Base-by-base conservation (phyloP, 2,797 vertebrate species). In the Parotocinclus haroldoi region DNA sequence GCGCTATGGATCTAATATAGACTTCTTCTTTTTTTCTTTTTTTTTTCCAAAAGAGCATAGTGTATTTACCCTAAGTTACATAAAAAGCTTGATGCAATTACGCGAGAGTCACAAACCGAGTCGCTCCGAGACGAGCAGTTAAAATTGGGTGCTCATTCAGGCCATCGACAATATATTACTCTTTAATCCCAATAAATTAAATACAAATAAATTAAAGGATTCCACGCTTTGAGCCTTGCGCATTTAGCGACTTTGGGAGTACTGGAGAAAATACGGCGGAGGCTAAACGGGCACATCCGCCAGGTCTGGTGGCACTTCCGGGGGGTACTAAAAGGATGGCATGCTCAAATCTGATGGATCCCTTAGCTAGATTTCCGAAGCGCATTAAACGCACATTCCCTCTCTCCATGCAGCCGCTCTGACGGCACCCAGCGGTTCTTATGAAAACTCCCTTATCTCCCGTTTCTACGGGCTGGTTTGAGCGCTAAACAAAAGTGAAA, bases 161-260 rank as follows among this genome's bases (percentile, higher is more conserved):
- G 27, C 46, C 53, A 66, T 62, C 48, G 16, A 74, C 18, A 82
- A 80, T 66, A 66, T 77, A 81, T 85, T 73, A 79, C 64, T 51
- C 71, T 88, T 82, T 80, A 76, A 69, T 76, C 80, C 76, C 78
- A 76, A 84, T 86, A 86, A 84, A 86, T 87, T 85, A 72, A 86
- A 86, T 84, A 82, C 76, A 85, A 83, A 85, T 86, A 85, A 85
- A 86, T 82, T n/a, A 80, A 78, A 73, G 79, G 13, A 71, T 73
- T 76, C 57, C 62, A 54, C 55, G 53, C 40, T 53, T 13, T 17
- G 9, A 44, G 45, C 52, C 63, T 54, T 64, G 60, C 60, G 57
- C 9, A 16, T 13, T 9, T 40, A n/a, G 7, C 50, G n/a, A 72
- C 18, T 66, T 17, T 11, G 48, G 68, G 68, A 79, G 72, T 79